These are phyloP conservation scores for Aphrophora alni DNA, from an alignment of 2,888 invertebrate species.

Conservation along the genomic window DNA sequence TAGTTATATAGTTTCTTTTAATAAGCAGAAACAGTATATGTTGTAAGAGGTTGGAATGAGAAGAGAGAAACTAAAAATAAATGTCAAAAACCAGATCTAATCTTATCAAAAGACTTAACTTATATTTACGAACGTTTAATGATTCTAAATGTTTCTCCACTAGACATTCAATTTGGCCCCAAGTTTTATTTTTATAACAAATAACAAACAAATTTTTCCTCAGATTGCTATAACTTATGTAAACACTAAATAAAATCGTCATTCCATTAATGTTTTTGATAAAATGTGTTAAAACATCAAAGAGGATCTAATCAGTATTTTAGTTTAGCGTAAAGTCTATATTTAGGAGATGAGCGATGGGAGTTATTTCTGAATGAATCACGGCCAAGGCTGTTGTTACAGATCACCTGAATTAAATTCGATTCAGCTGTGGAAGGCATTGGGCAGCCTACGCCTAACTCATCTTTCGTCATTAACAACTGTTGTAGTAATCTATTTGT, in stretches of 20 bases:
- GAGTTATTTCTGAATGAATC: background rate
- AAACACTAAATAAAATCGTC: background rate
- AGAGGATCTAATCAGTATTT: background rate
- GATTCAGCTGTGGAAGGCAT: background rate
- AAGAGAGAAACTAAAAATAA: background rate
- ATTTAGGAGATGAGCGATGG: background rate
- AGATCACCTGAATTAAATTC: background rate
- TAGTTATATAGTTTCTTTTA: no score
- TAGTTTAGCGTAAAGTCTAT: background rate
- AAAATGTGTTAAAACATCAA: constrained; percentile 2
- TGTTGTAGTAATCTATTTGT: background rate
- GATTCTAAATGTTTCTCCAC: background rate
- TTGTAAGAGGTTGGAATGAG: background rate
- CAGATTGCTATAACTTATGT: no score
- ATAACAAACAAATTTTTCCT: background rate
- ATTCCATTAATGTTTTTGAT: background rate
- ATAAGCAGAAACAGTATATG: no score
- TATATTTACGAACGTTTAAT: background rate
- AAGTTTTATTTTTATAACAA: background rate
- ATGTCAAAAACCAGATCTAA: background rate
- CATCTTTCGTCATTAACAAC: background rate
- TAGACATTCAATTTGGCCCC: background rate
- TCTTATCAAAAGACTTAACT: background rate
- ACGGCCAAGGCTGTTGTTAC: background rate
- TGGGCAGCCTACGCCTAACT: background rate